Evolutionary conservation across 1,140 invertebrate species (phyloP), one percentile per base, ranked within the genome.

Genomic region (Chrysopa pallens): DNA sequence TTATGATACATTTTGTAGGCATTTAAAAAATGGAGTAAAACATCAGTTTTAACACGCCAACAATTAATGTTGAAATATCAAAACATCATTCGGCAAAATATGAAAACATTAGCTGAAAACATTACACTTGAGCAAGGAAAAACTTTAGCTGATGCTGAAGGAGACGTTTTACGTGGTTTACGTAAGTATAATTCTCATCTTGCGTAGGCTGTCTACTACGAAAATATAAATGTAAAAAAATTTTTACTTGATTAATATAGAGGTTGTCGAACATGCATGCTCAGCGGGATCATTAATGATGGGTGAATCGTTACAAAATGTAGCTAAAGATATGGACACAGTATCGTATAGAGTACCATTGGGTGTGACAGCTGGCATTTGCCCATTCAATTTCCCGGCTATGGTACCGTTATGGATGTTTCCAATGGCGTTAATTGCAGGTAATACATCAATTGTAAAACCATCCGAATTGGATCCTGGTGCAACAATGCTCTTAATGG

Each of bases 351-450:
- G 88, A 50, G 58, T 89, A 17, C 93, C 95, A 1, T 64, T 96
- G 2, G 92, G 92, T 38, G 86, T 94, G 12, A 75, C 82, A 43
- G 84, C 82, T 48, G 69, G 69, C 61, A 62, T 63, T 50, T 59
- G 56, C 29, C 87, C 87, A 0, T 92, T 92, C 57, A 93, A 93
- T 64, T 99, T 98, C 63, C 95, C 96, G 1, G 94, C 95, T 31
- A 99, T 99, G 96, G 96, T 99, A 55, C 96, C 96, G 0, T 68
- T 99, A 2, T 99, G 96, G 95, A 96, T 94, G 80, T 94, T 97
- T 67, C 93, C 93, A 1, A 69, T 96, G 46, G 84, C 92, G 6
- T 63, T 94, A 12, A 89, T 90, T 6, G 89, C 87, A 48, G 95
- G 95, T 39, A 84, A 85, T 55, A 74, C 81, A 0, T 71, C 76